Conservation (phyloP, 2,888 invertebrate genomes). For the Linnaemya tessellans region DNA sequence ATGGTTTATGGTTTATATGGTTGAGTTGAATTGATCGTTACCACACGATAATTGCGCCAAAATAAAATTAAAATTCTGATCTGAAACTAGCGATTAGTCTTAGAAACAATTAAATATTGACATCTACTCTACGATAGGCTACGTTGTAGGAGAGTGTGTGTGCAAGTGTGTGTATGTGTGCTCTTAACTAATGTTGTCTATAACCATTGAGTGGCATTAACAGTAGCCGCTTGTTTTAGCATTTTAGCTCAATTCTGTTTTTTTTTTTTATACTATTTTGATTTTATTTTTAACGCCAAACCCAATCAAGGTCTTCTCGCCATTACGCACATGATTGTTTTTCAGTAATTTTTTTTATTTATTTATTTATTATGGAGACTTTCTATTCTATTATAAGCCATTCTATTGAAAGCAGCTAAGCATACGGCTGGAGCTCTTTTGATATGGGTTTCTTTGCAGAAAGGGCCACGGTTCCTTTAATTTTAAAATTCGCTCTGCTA, state of each 20-base stretch:
- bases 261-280: not conserved
- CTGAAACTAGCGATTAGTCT: constrained; percentile 76
- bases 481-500: constrained; percentile 58
- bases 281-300: constrained; percentile 61
- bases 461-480: constrained; percentile 27
- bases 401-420: not conserved
- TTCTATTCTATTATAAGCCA: not conserved
- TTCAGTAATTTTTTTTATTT: constrained; percentile 32
- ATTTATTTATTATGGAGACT: not conserved
- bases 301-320: constrained; percentile 69
- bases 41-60: constrained; percentile 65
- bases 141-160: constrained; percentile 17
- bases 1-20: constrained; percentile 50
- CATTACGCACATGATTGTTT: constrained; percentile 41
- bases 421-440: constrained; percentile 18
- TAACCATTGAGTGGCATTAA: constrained; percentile 58
- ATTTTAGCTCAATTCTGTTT: constrained; percentile 21
- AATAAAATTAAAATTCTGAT: constrained; percentile 80
- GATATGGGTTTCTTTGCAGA: not conserved
- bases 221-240: constrained; percentile 55
- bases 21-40: constrained; percentile 66
- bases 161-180: not conserved
- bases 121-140: constrained; percentile 65
- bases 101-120: constrained; percentile 82
- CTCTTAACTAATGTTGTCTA: constrained; percentile 37